Base-by-base conservation (phyloP, 2,888 invertebrate genomes). In the Punctoribates punctum region DNA sequence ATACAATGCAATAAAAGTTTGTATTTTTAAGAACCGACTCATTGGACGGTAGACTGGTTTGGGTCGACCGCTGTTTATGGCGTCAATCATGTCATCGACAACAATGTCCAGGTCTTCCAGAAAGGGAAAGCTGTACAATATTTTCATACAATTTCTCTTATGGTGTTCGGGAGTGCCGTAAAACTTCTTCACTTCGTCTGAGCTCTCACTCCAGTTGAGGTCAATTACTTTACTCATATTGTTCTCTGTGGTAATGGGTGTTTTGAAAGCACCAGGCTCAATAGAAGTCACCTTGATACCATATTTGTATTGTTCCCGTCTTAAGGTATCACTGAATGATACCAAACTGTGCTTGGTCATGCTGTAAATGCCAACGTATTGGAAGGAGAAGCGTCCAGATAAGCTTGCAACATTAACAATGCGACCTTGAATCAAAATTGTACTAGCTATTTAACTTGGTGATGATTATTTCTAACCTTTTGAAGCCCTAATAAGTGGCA, bases 331-430 rank as follows among this genome's bases (percentile, higher is more conserved):
- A 25, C 81, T 81, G 77, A 83, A 82, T 29, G 82, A 81, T 9
- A 81, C 80, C 4, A 80, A 79, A 4, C 82, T 82, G 77, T 81
- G 80, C 77, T 83, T 83, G 48, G 81, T 81, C 82, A 82, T 82
- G 70, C 81, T 81, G 77, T 83, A 83, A 1, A 81, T 20, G 0
- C 25, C 72, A 6, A 57, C 5, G 20, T 29, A 29, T 25, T 57
- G 15, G 0, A 57, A 20, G 15, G 74, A 25, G 1, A 75, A 23
- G 6, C 77, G 70, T 23, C 75, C 62, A 8, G 82, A 81, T 3
- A 82, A 75, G 42, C 81, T 81, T 15, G 82, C 81, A 23, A 83
- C 81, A 54, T 81, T 80, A 3, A 83, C 80, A 23, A 67, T 20
- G n/a, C 20, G 20, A n/a, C 54, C 54, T 42, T 6, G 8, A 34